Evolutionary conservation across 2,888 invertebrate species (phyloP), one percentile per base, ranked within the genome.

Genomic region (Drosophila demipolita): DNA sequence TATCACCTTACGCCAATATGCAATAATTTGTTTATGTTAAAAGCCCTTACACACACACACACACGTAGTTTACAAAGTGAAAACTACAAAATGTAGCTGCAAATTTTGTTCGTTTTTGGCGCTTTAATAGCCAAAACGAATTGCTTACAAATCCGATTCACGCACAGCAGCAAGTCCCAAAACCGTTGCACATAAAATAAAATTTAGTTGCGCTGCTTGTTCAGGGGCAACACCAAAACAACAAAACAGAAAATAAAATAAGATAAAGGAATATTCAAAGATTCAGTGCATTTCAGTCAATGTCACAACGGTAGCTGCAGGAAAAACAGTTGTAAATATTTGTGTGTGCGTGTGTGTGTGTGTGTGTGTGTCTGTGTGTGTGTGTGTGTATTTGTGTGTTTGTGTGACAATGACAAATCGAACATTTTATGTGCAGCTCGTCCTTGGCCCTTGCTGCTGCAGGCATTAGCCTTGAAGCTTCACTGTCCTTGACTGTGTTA

Each of bases 81-180:
- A 66, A 54, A 20, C 35, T 20, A 40, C 38, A 58, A 63, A 23
- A n/a, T 68, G 62, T n/a, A 4, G 62, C 26, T 58, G 60, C 40
- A 64, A n/a, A n/a, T n/a, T 55, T n/a, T 55, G 29, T 55, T 38
- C 26, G n/a, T 69, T 80, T 73, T 73, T 78, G 70, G 82, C 84
- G 73, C 69, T 85, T 82, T 78, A 83, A 87, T 86, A 67, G 88
- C 78, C 87, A 87, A 70, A 83, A 75, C 87, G 87, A 87, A 87
- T 88, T 65, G 85, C 70, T 83, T 75, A 73, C 72, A 72, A 73
- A 53, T 29, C 68, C 63, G 66, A 84, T 80, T 78, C 71, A 86
- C 86, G 87, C 84, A 85, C 85, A 85, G 83, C 83, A 83, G 83
- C 75, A 42, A 59, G 32, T 77, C 78, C 60, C 63, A 52, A 53